These are phyloP conservation scores for Sinocyclocheilus maitianheensis DNA, from an alignment of 2,113 vertebrate species.

Conservation along the genomic window DNA sequence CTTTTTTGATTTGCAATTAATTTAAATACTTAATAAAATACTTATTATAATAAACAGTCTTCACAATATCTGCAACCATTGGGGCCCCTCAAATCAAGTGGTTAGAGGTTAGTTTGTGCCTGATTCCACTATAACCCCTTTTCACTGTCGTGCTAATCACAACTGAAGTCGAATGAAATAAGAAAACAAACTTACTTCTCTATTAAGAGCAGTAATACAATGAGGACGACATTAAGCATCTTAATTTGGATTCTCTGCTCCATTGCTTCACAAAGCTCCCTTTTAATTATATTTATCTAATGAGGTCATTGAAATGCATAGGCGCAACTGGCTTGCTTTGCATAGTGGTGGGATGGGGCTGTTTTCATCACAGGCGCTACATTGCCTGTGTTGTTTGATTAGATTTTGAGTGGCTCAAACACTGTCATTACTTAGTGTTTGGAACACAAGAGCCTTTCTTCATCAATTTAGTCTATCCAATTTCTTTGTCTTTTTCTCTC, in stretches of 20 bases:
- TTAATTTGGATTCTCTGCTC: conserved; percentile 60
- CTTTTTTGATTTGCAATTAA: neutral
- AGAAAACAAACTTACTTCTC: conserved; percentile 35
- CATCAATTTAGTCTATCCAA: conserved; percentile 39
- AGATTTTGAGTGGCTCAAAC: conserved; percentile 36
- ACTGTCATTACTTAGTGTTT: conserved; percentile 43
- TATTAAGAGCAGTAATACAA: conserved; percentile 48
- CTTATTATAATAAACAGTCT: neutral
- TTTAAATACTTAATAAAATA: neutral
- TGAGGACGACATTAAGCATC: conserved; percentile 53
- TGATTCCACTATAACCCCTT: neutral
- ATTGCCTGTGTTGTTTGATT: conserved; percentile 39
- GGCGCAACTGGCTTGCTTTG: neutral
- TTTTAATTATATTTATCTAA: conserved; percentile 61
- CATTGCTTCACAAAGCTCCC: conserved; percentile 53
- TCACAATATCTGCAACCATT: neutral
- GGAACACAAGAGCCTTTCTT: conserved; percentile 28
- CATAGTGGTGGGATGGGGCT: conserved; percentile 13
- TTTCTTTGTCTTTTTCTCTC: conserved; percentile 26
- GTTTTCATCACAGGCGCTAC: conserved; percentile 7
- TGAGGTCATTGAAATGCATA: conserved; percentile 54
- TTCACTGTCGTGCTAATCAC: neutral
- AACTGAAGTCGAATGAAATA: neutral
- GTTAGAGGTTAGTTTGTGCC: neutral
- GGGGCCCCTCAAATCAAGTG: neutral